Conservation (phyloP, 2,888 invertebrate genomes). For the Empis stercorea region DNA sequence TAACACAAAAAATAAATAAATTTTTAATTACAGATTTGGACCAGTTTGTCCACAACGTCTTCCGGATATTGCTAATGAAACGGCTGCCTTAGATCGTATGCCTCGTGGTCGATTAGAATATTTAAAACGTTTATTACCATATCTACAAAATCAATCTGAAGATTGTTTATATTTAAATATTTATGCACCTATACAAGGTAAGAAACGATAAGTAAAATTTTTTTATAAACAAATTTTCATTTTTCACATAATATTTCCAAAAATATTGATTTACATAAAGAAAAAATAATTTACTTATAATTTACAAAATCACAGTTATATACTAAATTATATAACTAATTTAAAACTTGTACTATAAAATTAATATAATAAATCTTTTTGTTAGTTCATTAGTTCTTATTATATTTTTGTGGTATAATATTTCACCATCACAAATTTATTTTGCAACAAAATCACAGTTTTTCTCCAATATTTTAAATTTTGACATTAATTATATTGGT, state of each 20-base stretch:
- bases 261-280: too few relatives aligned
- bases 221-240: neutral
- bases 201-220: slow-evolving; percentile 33
- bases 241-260: neutral
- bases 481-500: too few relatives aligned
- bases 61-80: slow-evolving; percentile 75
- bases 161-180: slow-evolving; percentile 96
- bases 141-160: slow-evolving; percentile 84
- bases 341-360: too few relatives aligned
- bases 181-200: slow-evolving; percentile 92
- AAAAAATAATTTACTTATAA: neutral
- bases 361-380: too few relatives aligned
- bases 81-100: slow-evolving; percentile 69
- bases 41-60: slow-evolving; percentile 88
- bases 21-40: slow-evolving; percentile 45
- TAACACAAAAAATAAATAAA: too few relatives aligned
- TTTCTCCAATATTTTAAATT: too few relatives aligned
- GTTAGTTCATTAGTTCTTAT: too few relatives aligned
- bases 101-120: slow-evolving; percentile 81
- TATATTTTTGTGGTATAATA: too few relatives aligned
- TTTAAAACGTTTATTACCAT: slow-evolving; percentile 73
- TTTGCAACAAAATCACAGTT: too few relatives aligned
- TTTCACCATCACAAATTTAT: too few relatives aligned
- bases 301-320: too few relatives aligned
- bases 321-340: too few relatives aligned